Evolutionary conservation across 2,797 vertebrate species (phyloP).

Genomic region (Gallinago stenura): DNA sequence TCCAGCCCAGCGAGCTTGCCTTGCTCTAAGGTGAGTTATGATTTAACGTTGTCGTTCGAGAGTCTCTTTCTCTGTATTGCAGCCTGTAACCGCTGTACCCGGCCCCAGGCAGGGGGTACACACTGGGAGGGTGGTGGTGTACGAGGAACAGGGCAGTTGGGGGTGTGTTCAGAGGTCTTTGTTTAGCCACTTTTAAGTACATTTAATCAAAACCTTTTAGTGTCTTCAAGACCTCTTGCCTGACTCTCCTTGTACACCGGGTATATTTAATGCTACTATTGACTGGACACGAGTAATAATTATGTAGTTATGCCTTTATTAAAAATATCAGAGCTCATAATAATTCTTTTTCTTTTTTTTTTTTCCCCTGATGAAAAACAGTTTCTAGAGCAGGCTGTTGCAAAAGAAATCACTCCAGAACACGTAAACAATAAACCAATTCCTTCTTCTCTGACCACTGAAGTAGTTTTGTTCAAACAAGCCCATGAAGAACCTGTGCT

Average conservation of each 20-base stretch:
- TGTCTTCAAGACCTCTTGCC: neutral
- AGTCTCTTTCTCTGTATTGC: neutral
- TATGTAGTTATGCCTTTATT: neutral
- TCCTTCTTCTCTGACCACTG: neutral
- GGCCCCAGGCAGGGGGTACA: no score
- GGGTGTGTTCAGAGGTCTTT: accelerated
- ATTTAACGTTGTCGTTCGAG: conserved; percentile 3
- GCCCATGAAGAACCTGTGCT: neutral
- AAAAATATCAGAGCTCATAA: neutral
- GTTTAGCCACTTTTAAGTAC: neutral
- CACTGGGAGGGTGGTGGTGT: no score
- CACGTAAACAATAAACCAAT: neutral
- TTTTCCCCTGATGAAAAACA: neutral
- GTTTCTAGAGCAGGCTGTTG: neutral
- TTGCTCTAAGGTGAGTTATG: neutral
- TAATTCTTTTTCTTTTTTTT: neutral
- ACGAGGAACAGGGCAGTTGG: accelerated
- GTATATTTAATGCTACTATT: neutral
- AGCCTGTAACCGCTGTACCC: neutral
- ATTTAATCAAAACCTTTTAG: neutral
- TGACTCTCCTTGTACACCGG: neutral
- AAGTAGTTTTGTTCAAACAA: neutral
- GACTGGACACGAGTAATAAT: neutral
- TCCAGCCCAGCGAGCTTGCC: neutral
- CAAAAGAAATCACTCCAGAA: neutral